Conservation (phyloP, 1,140 invertebrate species). For the Agrypnia vestita region DNA sequence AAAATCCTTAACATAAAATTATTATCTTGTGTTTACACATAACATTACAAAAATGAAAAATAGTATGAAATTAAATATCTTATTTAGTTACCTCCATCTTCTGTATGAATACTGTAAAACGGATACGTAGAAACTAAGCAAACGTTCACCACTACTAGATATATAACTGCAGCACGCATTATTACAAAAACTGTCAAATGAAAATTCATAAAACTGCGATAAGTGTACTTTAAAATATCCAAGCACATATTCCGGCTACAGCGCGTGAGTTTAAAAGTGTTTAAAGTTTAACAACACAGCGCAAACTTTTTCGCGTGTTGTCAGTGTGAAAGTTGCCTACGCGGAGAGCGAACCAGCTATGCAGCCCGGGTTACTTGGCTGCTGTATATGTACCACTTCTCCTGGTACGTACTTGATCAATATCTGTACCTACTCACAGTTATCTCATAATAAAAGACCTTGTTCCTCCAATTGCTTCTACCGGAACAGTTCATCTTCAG, state of each 20-base stretch:
- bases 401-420: conserved; percentile 10
- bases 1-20: too few species aligned
- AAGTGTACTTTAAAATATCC: too few species aligned
- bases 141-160: conserved; percentile 2
- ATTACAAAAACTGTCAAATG: not conserved
- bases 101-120: conserved; percentile 32
- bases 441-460: conserved; percentile 50
- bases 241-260: too few species aligned
- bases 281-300: too few species aligned
- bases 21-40: too few species aligned
- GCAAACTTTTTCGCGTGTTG: not conserved
- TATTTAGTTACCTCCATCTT: conserved; percentile 24
- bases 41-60: too few species aligned
- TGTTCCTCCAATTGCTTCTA: conserved; percentile 57
- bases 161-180: conserved; percentile 2
- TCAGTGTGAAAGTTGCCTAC: not conserved
- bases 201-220: too few species aligned
- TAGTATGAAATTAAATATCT: too few species aligned
- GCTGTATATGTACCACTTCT: conserved; percentile 17
- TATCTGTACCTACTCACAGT: conserved; percentile 28
- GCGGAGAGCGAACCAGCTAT: not conserved
- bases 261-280: too few species aligned
- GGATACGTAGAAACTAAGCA: conserved; percentile 23
- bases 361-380: not conserved
- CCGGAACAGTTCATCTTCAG: conserved; percentile 51